A percentile compares a stretch with the other conserved stretches of the same genome.
Evolutionary conservation across 2,113 vertebrate genomes (phyloP).

Genomic region (Cebidichthys violaceus): DNA sequence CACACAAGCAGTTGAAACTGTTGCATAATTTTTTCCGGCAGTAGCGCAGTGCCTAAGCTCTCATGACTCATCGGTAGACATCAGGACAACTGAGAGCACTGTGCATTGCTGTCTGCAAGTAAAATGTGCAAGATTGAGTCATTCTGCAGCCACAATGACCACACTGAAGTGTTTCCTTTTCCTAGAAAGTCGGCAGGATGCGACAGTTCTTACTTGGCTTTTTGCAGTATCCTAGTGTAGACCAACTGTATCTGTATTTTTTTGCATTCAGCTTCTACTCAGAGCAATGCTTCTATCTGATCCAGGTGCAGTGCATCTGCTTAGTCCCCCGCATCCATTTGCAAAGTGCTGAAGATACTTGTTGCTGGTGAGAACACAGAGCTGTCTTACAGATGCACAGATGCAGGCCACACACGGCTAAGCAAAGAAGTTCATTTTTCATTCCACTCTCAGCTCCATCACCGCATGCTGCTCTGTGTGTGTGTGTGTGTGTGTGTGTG

Average conservation of each 20-base stretch:
- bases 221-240: constrained; percentile 1
- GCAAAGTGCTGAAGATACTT: constrained; percentile 26
- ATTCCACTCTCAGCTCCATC: constrained; percentile 25
- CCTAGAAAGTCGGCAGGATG: constrained; percentile 42
- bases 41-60: constrained; percentile 49
- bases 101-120: constrained; percentile 40
- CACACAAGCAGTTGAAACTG: constrained; percentile 23
- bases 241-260: constrained; percentile 21
- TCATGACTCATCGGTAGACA: constrained; percentile 56
- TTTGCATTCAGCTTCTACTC: constrained; percentile 34
- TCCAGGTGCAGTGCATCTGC: constrained; percentile 43
- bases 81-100: constrained; percentile 31
- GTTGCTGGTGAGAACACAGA: constrained; percentile 40
- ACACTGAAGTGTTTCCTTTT: constrained; percentile 37
- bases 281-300: background rate
- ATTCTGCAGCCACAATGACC: constrained; percentile 28
- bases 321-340: constrained; percentile 10
- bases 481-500: constrained; percentile 2
- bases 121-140: constrained; percentile 45
- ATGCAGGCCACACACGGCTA: constrained; percentile 1
- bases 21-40: constrained; percentile 51
- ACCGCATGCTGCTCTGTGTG: background rate
- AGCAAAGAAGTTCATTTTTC: constrained; percentile 23
- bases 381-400: background rate
- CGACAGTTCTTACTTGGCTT: constrained; percentile 42